These are phyloP conservation scores for Addax nasomaculatus DNA, from an alignment of 2,113 vertebrate genomes.

Conservation along the genomic window DNA sequence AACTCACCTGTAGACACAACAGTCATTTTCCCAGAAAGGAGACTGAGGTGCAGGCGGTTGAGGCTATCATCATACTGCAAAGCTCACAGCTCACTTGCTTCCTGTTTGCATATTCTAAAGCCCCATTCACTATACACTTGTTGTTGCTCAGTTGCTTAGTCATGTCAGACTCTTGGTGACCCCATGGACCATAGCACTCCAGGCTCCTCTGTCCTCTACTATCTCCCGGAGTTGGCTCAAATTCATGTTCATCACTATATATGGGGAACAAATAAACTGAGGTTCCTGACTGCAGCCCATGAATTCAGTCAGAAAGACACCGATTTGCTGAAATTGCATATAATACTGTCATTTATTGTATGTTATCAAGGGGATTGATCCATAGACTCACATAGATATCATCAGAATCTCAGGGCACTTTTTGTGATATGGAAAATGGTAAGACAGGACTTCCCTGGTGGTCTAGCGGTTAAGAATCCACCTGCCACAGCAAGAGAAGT, in stretches of 20 bases:
- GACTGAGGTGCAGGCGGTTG: neutral
- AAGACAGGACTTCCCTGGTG: neutral
- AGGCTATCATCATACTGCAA: neutral
- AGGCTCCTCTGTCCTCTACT: neutral
- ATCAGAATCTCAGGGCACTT: neutral
- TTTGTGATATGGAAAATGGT: neutral
- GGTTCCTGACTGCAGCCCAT: neutral
- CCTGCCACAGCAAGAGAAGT: neutral
- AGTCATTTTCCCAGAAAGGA: neutral
- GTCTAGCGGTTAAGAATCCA: neutral
- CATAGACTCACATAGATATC: neutral
- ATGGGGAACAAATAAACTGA: neutral
- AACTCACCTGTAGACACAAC: neutral
- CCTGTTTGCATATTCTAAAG: neutral
- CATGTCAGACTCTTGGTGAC: neutral
- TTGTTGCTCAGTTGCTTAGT: neutral
- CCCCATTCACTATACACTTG: neutral
- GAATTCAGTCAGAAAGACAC: neutral
- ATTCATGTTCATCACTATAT: neutral
- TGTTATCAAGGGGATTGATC: neutral
- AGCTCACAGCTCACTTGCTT: neutral
- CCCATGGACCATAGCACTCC: neutral
- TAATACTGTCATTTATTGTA: neutral
- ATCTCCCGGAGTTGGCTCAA: neutral
- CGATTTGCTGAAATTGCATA: neutral